A percentile compares a stretch with the other conserved stretches of the same genome.
Evolutionary conservation across 2,888 invertebrate genomes (phyloP).

Genomic region (Papilio elwesi): DNA sequence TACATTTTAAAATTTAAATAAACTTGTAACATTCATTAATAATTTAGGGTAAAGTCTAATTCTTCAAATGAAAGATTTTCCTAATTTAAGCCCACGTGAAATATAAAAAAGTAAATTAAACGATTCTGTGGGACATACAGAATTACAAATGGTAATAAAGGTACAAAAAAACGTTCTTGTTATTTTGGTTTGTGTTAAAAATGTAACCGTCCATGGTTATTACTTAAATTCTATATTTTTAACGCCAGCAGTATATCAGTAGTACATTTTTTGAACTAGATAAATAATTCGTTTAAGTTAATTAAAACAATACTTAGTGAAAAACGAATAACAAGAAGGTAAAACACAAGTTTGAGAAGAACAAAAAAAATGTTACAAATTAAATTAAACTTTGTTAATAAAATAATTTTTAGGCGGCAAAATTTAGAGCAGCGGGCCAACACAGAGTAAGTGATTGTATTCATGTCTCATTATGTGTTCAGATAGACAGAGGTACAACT

Average conservation of each 20-base stretch:
- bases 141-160: not conserved
- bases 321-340: not conserved
- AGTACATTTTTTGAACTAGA: too few species aligned
- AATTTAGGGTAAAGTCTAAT: not conserved
- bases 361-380: slow-evolving; percentile 17
- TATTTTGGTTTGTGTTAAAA: not conserved
- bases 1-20: slow-evolving; percentile 3
- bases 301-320: slow-evolving; percentile 4
- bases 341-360: not conserved
- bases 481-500: slow-evolving; percentile 47
- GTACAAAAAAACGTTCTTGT: slow-evolving; percentile 11
- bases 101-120: not conserved
- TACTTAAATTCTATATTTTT: not conserved
- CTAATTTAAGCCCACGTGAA: not conserved
- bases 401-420: slow-evolving; percentile 43
- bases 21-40: not conserved
- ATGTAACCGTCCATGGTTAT: too few species aligned
- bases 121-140: not conserved
- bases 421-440: slow-evolving; percentile 59
- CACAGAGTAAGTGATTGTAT: slow-evolving; percentile 54
- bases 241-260: too few species aligned
- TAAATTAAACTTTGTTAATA: slow-evolving; percentile 1
- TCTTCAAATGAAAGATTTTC: not conserved
- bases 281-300: not conserved
- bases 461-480: slow-evolving; percentile 71